Evolutionary conservation across 2,888 invertebrate species (phyloP).

Genomic region (Eucera pruinosa): DNA sequence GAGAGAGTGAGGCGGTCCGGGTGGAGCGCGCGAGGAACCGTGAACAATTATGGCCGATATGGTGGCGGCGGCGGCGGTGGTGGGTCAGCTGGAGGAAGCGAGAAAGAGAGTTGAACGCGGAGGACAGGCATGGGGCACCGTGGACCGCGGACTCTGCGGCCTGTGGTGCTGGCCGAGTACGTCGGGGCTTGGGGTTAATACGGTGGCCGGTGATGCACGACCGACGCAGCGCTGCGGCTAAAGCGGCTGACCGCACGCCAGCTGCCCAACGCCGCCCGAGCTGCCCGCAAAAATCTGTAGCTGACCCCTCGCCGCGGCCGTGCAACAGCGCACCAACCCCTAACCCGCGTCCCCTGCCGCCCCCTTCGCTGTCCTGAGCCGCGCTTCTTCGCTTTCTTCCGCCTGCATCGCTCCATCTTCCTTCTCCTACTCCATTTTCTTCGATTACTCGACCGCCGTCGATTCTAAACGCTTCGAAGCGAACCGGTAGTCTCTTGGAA

Average conservation of each 20-base stretch:
- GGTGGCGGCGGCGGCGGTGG: constrained; percentile 46
- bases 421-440: background rate
- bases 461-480: background rate
- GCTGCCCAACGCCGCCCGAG: constrained; percentile 78
- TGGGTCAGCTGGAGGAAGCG: constrained; percentile 33
- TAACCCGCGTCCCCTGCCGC: constrained; percentile 25
- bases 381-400: constrained; percentile 18
- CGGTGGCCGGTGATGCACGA: constrained; percentile 83
- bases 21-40: constrained; percentile 49
- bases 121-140: constrained; percentile 60
- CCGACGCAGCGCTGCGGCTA: constrained; percentile 81
- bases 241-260: constrained; percentile 83
- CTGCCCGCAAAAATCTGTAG: constrained; percentile 81
- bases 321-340: constrained; percentile 60
- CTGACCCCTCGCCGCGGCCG: constrained; percentile 72
- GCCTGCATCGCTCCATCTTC: background rate
- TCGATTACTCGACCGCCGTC: background rate
- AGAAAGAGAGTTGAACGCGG: constrained; percentile 30
- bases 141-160: constrained; percentile 75
- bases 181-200: constrained; percentile 82
- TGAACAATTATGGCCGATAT: constrained; percentile 66
- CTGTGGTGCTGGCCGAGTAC: constrained; percentile 74
- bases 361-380: no score
- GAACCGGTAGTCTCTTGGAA: constrained; percentile 28
- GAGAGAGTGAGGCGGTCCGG: constrained; percentile 24